These are phyloP conservation scores for Macrochelys suwanniensis DNA, from an alignment of 2,797 vertebrate species.

Conservation along the genomic window DNA sequence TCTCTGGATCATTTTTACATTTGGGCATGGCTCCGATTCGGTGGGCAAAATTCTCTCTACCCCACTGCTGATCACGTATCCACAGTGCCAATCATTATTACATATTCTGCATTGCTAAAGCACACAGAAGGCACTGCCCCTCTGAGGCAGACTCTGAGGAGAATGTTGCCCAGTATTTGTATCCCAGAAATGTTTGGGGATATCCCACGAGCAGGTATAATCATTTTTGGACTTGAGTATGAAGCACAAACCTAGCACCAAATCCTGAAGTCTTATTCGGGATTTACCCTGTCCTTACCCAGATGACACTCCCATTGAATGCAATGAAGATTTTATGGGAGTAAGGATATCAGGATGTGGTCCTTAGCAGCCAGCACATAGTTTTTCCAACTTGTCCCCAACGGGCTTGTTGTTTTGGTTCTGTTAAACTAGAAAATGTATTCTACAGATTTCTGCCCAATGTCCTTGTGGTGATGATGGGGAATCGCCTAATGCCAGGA, in stretches of 20 bases:
- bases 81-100: not conserved
- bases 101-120: not conserved
- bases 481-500: constrained; percentile 14
- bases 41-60: not conserved
- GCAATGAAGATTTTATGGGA: not conserved
- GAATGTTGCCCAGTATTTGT: not conserved
- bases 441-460: constrained; percentile 64
- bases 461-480: constrained; percentile 59
- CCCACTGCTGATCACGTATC: fast-evolving
- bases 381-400: constrained; percentile 56
- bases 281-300: not conserved
- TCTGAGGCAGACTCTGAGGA: not conserved
- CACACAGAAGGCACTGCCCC: not conserved
- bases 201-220: not conserved
- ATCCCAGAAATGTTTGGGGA: not conserved
- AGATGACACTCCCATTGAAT: not conserved
- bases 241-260: not conserved
- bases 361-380: not conserved
- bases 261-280: not conserved
- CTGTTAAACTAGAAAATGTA: constrained; percentile 50
- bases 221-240: not conserved
- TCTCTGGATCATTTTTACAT: fast-evolving
- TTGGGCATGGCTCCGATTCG: not conserved
- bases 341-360: not conserved
- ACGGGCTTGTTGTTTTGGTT: constrained; percentile 38